Evolutionary conservation across 2,888 invertebrate species (phyloP).

Genomic region (Galerucella nymphaeae): DNA sequence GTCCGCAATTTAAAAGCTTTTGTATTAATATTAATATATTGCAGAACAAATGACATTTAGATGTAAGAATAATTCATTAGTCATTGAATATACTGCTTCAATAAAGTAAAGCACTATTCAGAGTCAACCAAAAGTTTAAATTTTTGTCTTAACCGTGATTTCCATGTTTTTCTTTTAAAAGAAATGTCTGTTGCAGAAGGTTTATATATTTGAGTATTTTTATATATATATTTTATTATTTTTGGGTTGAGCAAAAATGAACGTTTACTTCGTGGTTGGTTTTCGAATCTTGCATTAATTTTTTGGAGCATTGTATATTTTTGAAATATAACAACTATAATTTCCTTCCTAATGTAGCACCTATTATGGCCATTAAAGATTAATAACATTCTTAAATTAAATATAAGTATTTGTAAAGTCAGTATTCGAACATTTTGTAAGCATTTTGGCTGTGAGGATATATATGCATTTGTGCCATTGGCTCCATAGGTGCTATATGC

Average conservation of each 20-base stretch:
- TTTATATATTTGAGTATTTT: neutral
- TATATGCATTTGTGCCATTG: slow-evolving; percentile 65
- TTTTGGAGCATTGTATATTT: slow-evolving; percentile 22
- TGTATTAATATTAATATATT: slow-evolving; percentile 2
- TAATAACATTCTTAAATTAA: slow-evolving; percentile 56
- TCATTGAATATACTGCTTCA: neutral
- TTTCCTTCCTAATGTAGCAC: slow-evolving; percentile 58
- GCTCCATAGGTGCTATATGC: slow-evolving; percentile 61
- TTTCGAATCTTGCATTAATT: neutral
- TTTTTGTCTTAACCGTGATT: neutral
- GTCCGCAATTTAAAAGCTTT: neutral
- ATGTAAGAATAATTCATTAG: neutral
- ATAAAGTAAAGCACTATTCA: neutral
- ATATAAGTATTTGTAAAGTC: slow-evolving; percentile 58
- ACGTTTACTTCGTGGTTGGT: neutral
- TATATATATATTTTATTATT: neutral
- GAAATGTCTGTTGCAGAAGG: neutral
- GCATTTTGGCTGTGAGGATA: slow-evolving; percentile 64
- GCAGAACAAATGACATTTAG: slow-evolving; percentile 8
- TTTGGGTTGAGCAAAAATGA: neutral
- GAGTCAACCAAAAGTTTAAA: neutral
- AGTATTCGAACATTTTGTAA: slow-evolving; percentile 62
- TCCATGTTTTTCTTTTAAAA: neutral
- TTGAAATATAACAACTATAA: slow-evolving; percentile 32
- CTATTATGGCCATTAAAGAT: slow-evolving; percentile 58